A percentile compares a stretch with the other conserved stretches of the same genome.
These are phyloP conservation scores for Aphodius granarius DNA, from an alignment of 2,888 invertebrate genomes.

Conservation along the genomic window DNA sequence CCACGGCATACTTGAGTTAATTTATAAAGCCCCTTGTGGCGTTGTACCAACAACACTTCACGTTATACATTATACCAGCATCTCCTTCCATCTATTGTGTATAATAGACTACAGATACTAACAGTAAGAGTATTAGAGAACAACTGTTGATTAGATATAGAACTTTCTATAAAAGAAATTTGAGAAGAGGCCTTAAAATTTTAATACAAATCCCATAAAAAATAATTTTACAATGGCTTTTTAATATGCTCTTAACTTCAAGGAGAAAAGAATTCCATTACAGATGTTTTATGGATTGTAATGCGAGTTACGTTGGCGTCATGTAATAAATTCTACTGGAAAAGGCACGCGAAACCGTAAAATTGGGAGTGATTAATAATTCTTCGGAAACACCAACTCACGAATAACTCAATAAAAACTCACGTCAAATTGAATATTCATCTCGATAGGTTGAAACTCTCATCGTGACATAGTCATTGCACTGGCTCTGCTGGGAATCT, in stretches of 20 bases:
- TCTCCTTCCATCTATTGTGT: not conserved
- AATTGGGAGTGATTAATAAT: not conserved
- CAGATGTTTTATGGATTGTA: not conserved
- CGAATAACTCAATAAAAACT: not conserved
- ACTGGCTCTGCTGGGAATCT: not conserved
- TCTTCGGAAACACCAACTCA: not conserved
- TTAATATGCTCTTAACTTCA: not conserved
- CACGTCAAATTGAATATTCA: not conserved
- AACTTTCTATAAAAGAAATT: not conserved
- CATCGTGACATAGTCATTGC: not conserved
- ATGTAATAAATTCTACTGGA: not conserved
- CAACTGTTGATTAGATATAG: no score
- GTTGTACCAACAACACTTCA: not conserved
- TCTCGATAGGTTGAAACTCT: not conserved
- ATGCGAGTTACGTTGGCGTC: not conserved
- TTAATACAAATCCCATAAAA: not conserved
- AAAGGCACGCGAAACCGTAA: not conserved
- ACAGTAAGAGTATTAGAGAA: no score
- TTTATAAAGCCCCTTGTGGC: not conserved
- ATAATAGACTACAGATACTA: no score
- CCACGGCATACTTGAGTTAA: not conserved
- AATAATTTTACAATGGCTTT: not conserved
- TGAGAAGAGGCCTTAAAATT: not conserved
- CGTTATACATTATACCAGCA: not conserved
- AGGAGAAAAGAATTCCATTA: not conserved